phyloP scores from a whole-genome alignment of 2,113 vertebrate species.

The Centropus unirufus region DNA sequence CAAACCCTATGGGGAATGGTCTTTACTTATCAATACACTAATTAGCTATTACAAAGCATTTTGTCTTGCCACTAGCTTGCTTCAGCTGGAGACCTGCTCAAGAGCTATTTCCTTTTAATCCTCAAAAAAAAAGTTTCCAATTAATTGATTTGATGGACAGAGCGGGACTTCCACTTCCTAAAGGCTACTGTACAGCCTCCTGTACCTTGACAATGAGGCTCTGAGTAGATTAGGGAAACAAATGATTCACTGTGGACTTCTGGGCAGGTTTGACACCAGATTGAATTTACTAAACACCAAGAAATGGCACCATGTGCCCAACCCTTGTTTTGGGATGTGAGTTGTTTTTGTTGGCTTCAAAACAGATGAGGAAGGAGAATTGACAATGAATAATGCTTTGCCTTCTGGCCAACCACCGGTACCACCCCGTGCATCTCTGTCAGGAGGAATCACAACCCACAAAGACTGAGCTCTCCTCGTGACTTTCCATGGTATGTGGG shows the following conservation, averaged over 20 bases:
- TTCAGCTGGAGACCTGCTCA: not conserved
- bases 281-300: not conserved
- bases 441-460: not conserved
- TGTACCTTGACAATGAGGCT: not conserved
- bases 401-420: not conserved
- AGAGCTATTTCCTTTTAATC: not conserved
- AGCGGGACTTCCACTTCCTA: not conserved
- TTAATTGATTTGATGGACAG: not conserved
- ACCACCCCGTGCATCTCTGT: not conserved
- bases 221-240: not conserved
- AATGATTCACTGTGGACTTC: not conserved
- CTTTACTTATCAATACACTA: not conserved
- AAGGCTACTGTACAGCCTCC: not conserved
- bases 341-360: not conserved
- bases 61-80: not conserved
- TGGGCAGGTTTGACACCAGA: not conserved
- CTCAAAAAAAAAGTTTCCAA: not conserved
- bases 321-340: not conserved
- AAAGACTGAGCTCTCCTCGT: not conserved
- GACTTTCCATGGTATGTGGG: not conserved
- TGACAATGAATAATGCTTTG: not conserved
- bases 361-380: not conserved
- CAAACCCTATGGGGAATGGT: not conserved
- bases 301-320: constrained; percentile 16
- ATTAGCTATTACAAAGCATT: not conserved